Conservation (phyloP, 2,888 invertebrate species). For the Heteromyza rotundicornis region DNA sequence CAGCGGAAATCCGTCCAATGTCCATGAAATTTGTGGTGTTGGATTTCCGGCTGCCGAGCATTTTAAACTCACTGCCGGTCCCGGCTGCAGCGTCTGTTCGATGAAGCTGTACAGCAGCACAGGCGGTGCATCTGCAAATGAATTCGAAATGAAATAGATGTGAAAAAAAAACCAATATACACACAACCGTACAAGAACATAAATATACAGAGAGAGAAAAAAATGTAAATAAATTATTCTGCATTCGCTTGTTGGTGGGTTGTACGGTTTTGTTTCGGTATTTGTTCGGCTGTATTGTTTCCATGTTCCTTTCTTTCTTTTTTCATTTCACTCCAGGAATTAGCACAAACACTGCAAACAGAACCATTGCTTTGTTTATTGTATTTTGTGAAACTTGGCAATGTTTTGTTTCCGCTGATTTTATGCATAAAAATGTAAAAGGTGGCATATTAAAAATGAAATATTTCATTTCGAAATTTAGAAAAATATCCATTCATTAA, state of each 20-base stretch:
- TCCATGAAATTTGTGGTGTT: slow-evolving; percentile 80
- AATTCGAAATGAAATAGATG: slow-evolving; percentile 13
- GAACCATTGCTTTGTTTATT: too few relatives aligned
- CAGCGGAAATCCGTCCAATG: slow-evolving; percentile 76
- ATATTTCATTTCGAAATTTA: too few relatives aligned
- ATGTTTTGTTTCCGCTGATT: too few relatives aligned
- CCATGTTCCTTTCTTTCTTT: background rate
- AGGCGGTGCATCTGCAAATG: slow-evolving; percentile 75
- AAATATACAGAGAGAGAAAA: slow-evolving; percentile 13
- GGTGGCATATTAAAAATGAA: too few relatives aligned
- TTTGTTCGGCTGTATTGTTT: background rate
- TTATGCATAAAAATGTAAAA: too few relatives aligned
- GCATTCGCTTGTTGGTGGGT: background rate
- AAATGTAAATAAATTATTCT: background rate
- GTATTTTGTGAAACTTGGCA: too few relatives aligned
- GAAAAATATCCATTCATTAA: too few relatives aligned
- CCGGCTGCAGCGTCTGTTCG: slow-evolving; percentile 79
- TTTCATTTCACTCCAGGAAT: too few relatives aligned
- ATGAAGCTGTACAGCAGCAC: slow-evolving; percentile 78
- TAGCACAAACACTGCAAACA: too few relatives aligned
- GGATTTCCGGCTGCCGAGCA: slow-evolving; percentile 82
- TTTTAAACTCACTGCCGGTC: slow-evolving; percentile 78
- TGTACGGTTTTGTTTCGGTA: background rate
- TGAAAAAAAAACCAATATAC: background rate
- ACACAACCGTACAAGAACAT: slow-evolving; percentile 13